Conservation (phyloP, 2,113 vertebrate species). For the Lophotis ruficrista region DNA sequence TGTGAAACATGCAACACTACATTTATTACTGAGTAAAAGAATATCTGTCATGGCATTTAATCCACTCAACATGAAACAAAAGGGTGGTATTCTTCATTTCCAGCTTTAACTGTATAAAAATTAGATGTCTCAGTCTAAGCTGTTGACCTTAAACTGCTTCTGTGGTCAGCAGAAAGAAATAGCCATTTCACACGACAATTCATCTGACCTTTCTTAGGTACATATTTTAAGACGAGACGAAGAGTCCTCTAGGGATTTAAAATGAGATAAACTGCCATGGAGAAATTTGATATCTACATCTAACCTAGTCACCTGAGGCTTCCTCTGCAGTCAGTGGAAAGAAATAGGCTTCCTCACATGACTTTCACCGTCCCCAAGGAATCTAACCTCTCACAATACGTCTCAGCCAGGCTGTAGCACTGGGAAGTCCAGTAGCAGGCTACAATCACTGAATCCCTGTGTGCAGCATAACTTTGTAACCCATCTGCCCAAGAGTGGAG, state of each 20-base stretch:
- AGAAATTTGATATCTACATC: constrained; percentile 53
- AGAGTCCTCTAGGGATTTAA: constrained; percentile 23
- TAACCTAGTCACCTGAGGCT: constrained; percentile 38
- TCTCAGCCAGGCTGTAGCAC: background rate
- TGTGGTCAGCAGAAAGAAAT: constrained; percentile 1
- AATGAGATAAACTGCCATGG: constrained; percentile 43
- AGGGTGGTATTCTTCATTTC: background rate
- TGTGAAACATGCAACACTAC: constrained; percentile 5
- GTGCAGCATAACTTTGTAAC: background rate
- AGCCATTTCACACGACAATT: constrained; percentile 30
- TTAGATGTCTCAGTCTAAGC: background rate
- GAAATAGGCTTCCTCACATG: background rate
- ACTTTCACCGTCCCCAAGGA: background rate
- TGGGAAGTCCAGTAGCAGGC: background rate
- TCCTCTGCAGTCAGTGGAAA: constrained; percentile 17
- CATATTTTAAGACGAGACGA: constrained; percentile 32
- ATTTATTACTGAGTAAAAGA: constrained; percentile 5
- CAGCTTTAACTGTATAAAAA: background rate
- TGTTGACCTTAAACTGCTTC: constrained; percentile 20
- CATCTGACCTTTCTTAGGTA: constrained; percentile 54
- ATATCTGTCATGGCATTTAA: background rate
- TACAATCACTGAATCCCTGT: background rate
- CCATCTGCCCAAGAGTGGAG: background rate
- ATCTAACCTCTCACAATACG: background rate
- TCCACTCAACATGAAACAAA: background rate